Base-by-base conservation (phyloP, 2,888 invertebrate genomes). In the Dynastes maya region DNA sequence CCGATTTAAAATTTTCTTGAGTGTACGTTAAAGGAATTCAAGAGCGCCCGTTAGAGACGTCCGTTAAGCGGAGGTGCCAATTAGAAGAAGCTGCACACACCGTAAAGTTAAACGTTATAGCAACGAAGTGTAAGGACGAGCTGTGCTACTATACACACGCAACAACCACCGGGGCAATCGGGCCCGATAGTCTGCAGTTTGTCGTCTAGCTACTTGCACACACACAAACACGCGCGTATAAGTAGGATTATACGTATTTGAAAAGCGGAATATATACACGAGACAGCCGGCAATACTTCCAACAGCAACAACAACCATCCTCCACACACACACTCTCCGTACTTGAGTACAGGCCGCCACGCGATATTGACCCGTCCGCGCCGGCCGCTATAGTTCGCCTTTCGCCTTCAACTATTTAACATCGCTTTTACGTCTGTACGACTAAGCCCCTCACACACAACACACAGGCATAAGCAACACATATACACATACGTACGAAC, bases 331-430 rank as follows among this genome's bases (percentile, higher is more conserved):
- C 11, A 45, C 45, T 8, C 45, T 8, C 8, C 11, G 11, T 45
- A 58, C 22, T 22, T 22, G 22, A 58, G 27, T n/a, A 58, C 45
- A 22, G 3, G 40, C 63, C 40, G 72, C 61, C 61, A 74, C 61
- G 72, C 72, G 22, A 74, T 74, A 74, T 74, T 74, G 72, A 74
- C 72, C 72, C 72, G 72, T 74, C 61, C 22, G 72, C n/a, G 13
- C 61, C 61, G 29, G 6, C 58, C 40, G 22, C 61, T 37, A 27
- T 74, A 74, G 72, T 61, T 45, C 72, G 72, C 61, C 16, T 74
- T 74, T 74, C 40, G 55, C 72, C 45, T 74, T 74, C 49, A 49
- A 74, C 61, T 40, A 61, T 49, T 74, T 27, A 61, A 61, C n/a
- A 40, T 61, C 40, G 37, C 22, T 72, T 22, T 22, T 22, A 22